phyloP scores from a whole-genome alignment of 2,797 vertebrate species.

The Anas flavirostris region DNA sequence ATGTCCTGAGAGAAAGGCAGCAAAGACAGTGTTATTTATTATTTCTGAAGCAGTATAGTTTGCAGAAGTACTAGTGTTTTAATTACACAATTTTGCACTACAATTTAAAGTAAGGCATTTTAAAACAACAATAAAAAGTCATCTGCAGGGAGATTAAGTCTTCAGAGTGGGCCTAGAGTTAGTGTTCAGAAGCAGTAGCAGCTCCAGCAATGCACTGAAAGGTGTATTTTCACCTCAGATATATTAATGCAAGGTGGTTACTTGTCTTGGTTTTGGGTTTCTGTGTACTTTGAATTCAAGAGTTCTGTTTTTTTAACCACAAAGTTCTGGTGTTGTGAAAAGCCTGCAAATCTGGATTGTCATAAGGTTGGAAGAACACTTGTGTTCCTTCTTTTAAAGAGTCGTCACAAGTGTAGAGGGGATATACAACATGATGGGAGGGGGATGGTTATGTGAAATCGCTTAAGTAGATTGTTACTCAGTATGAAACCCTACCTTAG shows the following conservation, averaged over 20 bases:
- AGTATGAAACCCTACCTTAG: neutral
- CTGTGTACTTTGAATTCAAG: neutral
- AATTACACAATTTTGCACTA: neutral
- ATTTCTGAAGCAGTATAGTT: neutral
- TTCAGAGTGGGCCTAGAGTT: neutral
- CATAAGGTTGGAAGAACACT: neutral
- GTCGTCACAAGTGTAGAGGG: neutral
- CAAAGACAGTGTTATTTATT: neutral
- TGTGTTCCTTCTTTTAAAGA: neutral
- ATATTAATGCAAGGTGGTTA: neutral
- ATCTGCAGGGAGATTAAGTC: neutral
- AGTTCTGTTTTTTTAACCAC: neutral
- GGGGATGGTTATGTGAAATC: neutral
- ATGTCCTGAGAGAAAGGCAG: neutral
- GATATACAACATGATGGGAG: accelerated
- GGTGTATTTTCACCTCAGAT: neutral
- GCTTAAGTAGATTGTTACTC: neutral
- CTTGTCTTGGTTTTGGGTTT: neutral
- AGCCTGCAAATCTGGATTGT: neutral
- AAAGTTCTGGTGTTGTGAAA: neutral
- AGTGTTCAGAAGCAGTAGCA: neutral
- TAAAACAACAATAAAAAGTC: neutral
- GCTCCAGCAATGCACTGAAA: neutral
- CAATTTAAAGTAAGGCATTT: neutral
- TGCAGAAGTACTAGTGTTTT: neutral